Percentiles rank a stretch among this genome's conserved stretches.
These are phyloP conservation scores for Phoebastria nigripes DNA, from an alignment of 2,797 vertebrate species.

Conservation along the genomic window DNA sequence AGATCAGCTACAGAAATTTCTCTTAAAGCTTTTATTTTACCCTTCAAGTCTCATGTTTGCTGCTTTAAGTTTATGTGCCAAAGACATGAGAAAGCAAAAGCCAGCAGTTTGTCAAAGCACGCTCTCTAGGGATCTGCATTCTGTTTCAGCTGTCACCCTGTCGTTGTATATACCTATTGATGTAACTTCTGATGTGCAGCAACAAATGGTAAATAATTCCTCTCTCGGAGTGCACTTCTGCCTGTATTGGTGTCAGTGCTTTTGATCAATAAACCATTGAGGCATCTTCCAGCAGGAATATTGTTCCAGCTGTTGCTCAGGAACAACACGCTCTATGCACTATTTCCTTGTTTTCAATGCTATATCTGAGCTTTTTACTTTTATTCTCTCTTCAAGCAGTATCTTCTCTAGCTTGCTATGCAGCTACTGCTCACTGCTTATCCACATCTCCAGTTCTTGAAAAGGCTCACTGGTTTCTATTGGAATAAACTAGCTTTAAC, in stretches of 20 bases:
- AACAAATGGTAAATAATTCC: conserved; percentile 45
- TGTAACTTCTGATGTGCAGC: conserved; percentile 24
- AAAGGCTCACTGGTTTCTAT: neutral
- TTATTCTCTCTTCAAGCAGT: neutral
- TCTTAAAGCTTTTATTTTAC: conserved; percentile 5
- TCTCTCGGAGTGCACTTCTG: neutral
- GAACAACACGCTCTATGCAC: neutral
- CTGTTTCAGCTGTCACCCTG: conserved; percentile 24
- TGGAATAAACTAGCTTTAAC: neutral
- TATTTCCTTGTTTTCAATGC: neutral
- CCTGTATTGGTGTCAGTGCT: neutral
- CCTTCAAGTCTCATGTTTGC: neutral
- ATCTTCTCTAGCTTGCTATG: neutral
- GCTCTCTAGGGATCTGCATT: neutral
- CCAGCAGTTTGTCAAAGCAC: conserved; percentile 41
- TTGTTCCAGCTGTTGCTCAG: neutral
- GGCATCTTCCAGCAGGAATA: neutral
- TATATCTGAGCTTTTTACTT: neutral
- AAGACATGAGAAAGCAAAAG: conserved; percentile 33
- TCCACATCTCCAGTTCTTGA: neutral
- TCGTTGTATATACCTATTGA: neutral
- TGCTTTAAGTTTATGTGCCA: conserved; percentile 1
- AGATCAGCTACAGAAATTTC: neutral
- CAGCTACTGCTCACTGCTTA: neutral
- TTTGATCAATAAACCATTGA: conserved; percentile 41